phyloP scores from a whole-genome alignment of 53 echinoderm and acorn worm genomes.

The Henricia sp. region DNA sequence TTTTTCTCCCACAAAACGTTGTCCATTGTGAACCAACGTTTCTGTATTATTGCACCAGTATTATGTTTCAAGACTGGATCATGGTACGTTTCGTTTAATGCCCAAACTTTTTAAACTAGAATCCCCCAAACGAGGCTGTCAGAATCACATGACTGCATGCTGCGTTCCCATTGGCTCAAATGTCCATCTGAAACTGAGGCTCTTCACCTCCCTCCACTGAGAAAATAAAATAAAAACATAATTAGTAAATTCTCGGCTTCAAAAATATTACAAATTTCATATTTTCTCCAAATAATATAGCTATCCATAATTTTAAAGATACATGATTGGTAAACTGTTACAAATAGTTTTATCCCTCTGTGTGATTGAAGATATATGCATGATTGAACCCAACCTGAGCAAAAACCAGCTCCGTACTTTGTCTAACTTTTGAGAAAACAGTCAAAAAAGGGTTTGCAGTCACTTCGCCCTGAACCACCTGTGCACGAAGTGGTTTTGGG shows the following conservation, averaged over 20 bases:
- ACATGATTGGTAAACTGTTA: too few species aligned
- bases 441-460: too few species aligned
- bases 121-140: constrained; percentile 18
- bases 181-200: constrained; percentile 84
- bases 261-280: not conserved
- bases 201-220: constrained; percentile 61
- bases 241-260: not conserved
- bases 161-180: constrained; percentile 50
- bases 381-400: too few species aligned
- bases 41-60: constrained; percentile 45
- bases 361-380: too few species aligned
- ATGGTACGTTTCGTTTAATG: constrained; percentile 16
- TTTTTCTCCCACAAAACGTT: not conserved
- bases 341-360: too few species aligned
- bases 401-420: too few species aligned
- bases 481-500: too few species aligned
- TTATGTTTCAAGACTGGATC: constrained; percentile 8
- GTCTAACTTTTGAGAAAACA: too few species aligned
- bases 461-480: too few species aligned
- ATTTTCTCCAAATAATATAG: too few species aligned
- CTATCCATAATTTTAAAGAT: too few species aligned
- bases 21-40: constrained; percentile 21
- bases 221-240: constrained; percentile 1
- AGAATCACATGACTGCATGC: constrained; percentile 43
- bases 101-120: constrained; percentile 16